A percentile compares a stretch with the other conserved stretches of the same genome.
Conservation (phyloP, 30 jellyfish, hydroid and myxozoan species). For the Catostylus mosaicus region DNA sequence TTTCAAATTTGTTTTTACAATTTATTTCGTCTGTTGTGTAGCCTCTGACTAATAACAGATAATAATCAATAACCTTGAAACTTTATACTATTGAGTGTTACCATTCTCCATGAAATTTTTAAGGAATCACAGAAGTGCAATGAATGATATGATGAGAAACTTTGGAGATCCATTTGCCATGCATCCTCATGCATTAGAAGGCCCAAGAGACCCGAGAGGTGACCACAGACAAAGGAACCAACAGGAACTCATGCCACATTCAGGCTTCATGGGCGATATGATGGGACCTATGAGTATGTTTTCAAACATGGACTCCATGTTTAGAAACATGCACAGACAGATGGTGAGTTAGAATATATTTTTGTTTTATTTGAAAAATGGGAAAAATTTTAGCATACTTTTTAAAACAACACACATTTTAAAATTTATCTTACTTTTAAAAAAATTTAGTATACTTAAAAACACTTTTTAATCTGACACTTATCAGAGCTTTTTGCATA, state of each 20-base stretch:
- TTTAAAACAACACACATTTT: neutral
- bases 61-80: too few species aligned
- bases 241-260: slow-evolving; percentile 29
- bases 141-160: slow-evolving; percentile 44
- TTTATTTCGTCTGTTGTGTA: too few species aligned
- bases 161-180: slow-evolving; percentile 56
- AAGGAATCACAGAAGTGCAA: slow-evolving; percentile 27
- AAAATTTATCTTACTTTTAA: too few species aligned
- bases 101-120: too few species aligned
- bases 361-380: neutral
- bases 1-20: too few species aligned
- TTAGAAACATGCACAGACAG: slow-evolving; percentile 65
- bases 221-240: slow-evolving; percentile 15
- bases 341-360: slow-evolving; percentile 36
- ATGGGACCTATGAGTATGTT: slow-evolving; percentile 46
- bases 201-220: neutral
- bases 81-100: too few species aligned
- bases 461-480: too few species aligned
- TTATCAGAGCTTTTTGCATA: too few species aligned
- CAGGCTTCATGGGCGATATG: slow-evolving; percentile 10
- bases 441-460: too few species aligned
- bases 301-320: slow-evolving; percentile 68
- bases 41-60: too few species aligned
- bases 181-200: slow-evolving; percentile 29
- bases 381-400: neutral